Percentiles rank a stretch among this genome's conserved stretches.
Conservation (phyloP, 1,140 invertebrate genomes). For the Zaprionus gabonicus region DNA sequence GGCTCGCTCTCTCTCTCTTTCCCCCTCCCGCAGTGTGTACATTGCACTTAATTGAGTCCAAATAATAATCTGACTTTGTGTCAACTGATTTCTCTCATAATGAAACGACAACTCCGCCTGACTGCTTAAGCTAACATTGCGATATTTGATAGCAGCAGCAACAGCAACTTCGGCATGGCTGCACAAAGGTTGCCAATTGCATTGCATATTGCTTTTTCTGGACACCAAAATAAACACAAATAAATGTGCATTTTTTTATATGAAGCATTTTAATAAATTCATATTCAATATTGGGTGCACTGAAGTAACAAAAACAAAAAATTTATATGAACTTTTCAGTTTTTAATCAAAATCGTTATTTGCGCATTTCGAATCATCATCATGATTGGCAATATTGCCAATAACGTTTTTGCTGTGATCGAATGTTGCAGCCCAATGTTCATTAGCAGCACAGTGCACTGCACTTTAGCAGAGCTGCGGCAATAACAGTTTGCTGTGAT, state of each 20-base stretch:
- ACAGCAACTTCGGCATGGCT: too few relatives aligned
- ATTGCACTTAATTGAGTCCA: slow-evolving; percentile 15
- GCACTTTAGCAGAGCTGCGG: not conserved
- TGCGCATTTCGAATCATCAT: not conserved
- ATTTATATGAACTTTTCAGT: not conserved
- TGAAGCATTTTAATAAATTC: not conserved
- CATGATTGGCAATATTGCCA: not conserved
- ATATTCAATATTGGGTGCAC: not conserved
- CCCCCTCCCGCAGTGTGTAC: not conserved
- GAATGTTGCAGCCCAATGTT: not conserved
- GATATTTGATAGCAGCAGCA: not conserved
- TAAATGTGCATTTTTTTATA: not conserved
- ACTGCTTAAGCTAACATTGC: slow-evolving; percentile 1
- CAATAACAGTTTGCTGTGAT: too few relatives aligned
- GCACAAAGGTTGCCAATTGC: not conserved
- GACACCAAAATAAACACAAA: not conserved
- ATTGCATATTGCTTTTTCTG: not conserved
- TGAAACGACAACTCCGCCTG: not conserved
- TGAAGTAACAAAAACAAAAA: not conserved
- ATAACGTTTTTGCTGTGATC: not conserved
- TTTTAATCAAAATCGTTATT: not conserved
- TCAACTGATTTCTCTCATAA: slow-evolving; percentile 1
- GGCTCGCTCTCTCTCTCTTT: not conserved
- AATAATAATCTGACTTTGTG: not conserved
- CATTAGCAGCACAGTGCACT: not conserved